phyloP scores from a whole-genome alignment of 2,113 vertebrate species.

The Forbesichthys agassizii region DNA sequence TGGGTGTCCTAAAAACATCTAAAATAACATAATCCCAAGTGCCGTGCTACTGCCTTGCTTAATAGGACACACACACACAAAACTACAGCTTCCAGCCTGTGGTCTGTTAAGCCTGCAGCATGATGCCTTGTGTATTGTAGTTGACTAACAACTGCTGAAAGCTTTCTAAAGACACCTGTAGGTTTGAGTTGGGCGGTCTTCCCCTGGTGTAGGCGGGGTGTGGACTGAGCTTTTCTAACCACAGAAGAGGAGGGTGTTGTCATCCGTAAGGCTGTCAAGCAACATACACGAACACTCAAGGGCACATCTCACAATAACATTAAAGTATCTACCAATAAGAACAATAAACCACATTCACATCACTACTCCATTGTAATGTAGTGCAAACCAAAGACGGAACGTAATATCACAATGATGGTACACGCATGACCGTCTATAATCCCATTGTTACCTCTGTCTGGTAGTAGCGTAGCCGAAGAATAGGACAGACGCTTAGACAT shows the following conservation, averaged over 20 bases:
- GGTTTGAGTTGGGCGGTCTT: constrained; percentile 63
- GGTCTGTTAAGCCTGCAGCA: constrained; percentile 10
- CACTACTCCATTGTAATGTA: neutral
- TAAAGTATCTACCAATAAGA: neutral
- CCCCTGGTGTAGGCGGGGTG: constrained; percentile 62
- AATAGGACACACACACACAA: too few species aligned
- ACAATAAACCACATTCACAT: neutral
- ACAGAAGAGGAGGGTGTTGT: constrained; percentile 70
- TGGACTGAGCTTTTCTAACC: constrained; percentile 73
- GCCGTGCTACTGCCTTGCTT: too few species aligned
- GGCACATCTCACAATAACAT: constrained; percentile 6
- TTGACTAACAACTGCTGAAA: constrained; percentile 15
- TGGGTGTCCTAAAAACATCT: too few species aligned
- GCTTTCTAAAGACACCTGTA: constrained; percentile 69
- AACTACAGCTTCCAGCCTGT: constrained; percentile 59
- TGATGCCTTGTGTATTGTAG: neutral
- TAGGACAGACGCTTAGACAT: constrained; percentile 97
- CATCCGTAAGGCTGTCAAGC: constrained; percentile 75
- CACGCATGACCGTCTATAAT: neutral
- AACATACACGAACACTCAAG: constrained; percentile 55
- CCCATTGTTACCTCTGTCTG: constrained; percentile 88
- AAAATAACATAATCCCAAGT: too few species aligned
- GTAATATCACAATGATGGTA: neutral
- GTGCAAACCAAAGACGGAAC: neutral
- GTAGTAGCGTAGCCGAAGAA: constrained; percentile 95